These are phyloP conservation scores for Ephialtes manifestator DNA, from an alignment of 2,888 invertebrate genomes.

Conservation along the genomic window DNA sequence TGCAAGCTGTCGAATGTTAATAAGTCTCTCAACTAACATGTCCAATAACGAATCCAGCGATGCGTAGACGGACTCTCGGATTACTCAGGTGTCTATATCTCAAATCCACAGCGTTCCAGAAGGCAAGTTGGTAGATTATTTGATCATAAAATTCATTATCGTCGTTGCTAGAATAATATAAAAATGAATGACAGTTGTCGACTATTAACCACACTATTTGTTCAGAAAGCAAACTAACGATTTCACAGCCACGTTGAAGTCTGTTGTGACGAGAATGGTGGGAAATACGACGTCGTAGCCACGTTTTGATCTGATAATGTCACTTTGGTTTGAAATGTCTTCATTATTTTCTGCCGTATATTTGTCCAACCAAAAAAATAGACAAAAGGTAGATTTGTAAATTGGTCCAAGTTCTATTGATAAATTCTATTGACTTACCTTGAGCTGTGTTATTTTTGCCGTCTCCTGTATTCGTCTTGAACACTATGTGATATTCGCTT, in stretches of 20 bases:
- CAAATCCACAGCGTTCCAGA: constrained; percentile 56
- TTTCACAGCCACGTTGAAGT: background rate
- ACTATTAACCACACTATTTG: background rate
- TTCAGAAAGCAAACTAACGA: background rate
- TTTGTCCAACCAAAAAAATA: background rate
- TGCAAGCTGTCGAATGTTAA: too few species aligned
- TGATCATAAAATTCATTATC: constrained; percentile 19
- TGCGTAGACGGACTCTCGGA: constrained; percentile 35
- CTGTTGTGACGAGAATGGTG: background rate
- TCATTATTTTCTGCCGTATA: background rate
- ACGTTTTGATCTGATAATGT: background rate
- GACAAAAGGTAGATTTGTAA: background rate
- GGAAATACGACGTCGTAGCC: background rate
- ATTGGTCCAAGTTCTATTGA: background rate
- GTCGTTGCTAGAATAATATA: constrained; percentile 4
- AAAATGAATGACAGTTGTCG: background rate
- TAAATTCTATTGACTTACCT: too few species aligned
- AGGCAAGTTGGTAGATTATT: constrained; percentile 41
- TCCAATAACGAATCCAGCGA: constrained; percentile 40
- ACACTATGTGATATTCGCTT: background rate
- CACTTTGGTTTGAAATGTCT: background rate
- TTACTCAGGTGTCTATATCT: constrained; percentile 31
- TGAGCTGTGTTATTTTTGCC: background rate
- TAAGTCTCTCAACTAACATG: background rate
- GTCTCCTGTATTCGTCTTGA: background rate